These are phyloP conservation scores for Herpetotheres cachinnans DNA, from an alignment of 2,113 vertebrate species.

Conservation along the genomic window DNA sequence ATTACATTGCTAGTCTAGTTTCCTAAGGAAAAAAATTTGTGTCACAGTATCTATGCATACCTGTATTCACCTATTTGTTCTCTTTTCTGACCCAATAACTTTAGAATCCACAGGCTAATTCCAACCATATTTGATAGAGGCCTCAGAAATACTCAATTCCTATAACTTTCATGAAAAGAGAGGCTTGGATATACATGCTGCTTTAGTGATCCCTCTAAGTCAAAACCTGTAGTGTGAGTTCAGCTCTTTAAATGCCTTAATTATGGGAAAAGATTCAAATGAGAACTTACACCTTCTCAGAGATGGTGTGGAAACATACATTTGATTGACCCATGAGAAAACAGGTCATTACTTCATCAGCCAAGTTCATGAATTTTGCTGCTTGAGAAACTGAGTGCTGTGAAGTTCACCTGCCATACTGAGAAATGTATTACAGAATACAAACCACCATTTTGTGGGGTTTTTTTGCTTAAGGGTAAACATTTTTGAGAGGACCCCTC, in stretches of 20 bases:
- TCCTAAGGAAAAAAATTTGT: not conserved
- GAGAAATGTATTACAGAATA: not conserved
- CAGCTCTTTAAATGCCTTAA: not conserved
- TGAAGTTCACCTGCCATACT: not conserved
- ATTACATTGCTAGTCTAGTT: not conserved
- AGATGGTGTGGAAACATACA: not conserved
- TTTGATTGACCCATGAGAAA: not conserved
- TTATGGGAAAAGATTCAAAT: not conserved
- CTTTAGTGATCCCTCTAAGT: not conserved
- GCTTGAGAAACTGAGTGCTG: not conserved
- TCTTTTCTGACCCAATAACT: not conserved
- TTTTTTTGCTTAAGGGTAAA: not conserved
- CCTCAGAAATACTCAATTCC: not conserved
- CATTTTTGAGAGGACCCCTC: not conserved
- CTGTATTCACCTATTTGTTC: not conserved
- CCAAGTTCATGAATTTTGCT: not conserved
- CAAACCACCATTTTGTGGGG: not conserved
- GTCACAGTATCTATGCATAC: not conserved
- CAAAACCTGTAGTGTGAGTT: not conserved
- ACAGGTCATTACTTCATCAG: not conserved
- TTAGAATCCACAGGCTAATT: not conserved
- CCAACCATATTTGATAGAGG: not conserved
- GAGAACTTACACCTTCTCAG: not conserved
- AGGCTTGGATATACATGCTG: not conserved
- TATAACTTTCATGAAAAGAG: not conserved